Percentiles rank a stretch among this genome's conserved stretches.
Conservation (phyloP, 2,113 vertebrate species). For the Perccottus glenii region DNA sequence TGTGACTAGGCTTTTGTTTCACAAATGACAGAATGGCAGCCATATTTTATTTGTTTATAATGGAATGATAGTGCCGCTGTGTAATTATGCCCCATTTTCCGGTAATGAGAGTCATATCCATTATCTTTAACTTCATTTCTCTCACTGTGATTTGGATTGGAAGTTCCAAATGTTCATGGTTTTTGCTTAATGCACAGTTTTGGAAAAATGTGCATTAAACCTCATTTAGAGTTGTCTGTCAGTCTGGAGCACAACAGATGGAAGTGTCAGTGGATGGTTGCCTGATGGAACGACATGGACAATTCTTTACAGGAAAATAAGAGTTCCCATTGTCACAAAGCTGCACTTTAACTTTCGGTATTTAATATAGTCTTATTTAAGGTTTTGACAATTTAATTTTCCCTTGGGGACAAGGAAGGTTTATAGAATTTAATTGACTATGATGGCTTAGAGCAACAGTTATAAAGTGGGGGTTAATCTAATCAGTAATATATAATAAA, state of each 20-base stretch:
- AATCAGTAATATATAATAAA: too few species aligned
- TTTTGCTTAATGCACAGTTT: not conserved
- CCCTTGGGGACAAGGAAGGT: too few species aligned
- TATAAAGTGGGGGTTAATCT: too few species aligned
- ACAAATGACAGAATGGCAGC: slow-evolving; percentile 19
- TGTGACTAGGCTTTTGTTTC: slow-evolving; percentile 10
- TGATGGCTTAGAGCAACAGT: too few species aligned
- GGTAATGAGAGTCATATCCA: slow-evolving; percentile 1
- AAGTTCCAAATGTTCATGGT: slow-evolving; percentile 1
- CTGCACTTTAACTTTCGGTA: too few species aligned
- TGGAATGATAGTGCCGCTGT: slow-evolving; percentile 26
- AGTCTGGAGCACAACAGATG: too few species aligned
- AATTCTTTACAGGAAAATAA: not conserved
- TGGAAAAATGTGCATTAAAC: not conserved
- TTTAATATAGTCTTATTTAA: too few species aligned
- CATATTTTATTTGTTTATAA: slow-evolving; percentile 44
- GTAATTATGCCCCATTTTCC: slow-evolving; percentile 26
- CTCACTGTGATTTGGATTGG: slow-evolving; percentile 1
- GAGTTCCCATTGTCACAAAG: too few species aligned
- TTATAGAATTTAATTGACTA: too few species aligned
- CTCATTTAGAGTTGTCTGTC: too few species aligned
- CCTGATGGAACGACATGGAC: not conserved
- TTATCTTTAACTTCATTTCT: slow-evolving; percentile 6
- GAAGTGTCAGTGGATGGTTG: too few species aligned
- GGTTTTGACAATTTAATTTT: too few species aligned